Percentiles rank a stretch among this genome's conserved stretches.
phyloP scores from a whole-genome alignment of 2,888 invertebrate species.

The Dicroscelio sp. region DNA sequence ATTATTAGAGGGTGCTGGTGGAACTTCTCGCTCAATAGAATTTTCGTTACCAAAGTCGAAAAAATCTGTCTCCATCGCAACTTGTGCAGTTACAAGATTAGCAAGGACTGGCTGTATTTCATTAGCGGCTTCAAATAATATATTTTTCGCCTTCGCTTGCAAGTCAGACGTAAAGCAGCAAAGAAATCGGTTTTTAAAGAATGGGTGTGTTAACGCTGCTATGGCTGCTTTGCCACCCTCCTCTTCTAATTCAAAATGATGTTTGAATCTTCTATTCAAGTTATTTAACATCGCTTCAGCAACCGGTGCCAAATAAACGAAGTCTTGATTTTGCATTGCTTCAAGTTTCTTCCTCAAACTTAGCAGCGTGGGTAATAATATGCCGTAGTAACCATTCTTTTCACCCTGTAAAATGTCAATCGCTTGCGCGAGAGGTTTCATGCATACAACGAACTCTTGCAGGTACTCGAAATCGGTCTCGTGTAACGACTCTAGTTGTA shows the following conservation, averaged over 20 bases:
- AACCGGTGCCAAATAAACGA: not conserved
- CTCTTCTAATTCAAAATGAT: not conserved
- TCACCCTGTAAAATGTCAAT: slow-evolving; percentile 30
- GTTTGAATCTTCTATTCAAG: not conserved
- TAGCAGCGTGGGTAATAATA: slow-evolving; percentile 24
- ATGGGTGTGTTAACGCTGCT: not conserved
- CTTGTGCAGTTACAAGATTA: no score
- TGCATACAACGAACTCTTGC: slow-evolving; percentile 1
- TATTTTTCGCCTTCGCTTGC: not conserved
- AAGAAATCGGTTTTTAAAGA: not conserved
- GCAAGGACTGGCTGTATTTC: not conserved
- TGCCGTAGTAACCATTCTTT: slow-evolving; percentile 10
- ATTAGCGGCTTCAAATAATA: not conserved
- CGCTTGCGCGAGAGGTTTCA: slow-evolving; percentile 14
- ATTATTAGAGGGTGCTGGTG: not conserved
- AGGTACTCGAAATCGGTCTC: slow-evolving; percentile 16
- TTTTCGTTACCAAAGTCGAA: not conserved
- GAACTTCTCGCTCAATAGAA: not conserved
- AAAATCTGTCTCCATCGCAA: no score
- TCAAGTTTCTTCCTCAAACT: not conserved
- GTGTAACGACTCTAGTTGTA: not conserved
- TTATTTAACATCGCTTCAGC: not conserved
- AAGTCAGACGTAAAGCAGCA: not conserved
- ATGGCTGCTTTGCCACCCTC: not conserved
- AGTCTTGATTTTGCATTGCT: not conserved